phyloP scores from a whole-genome alignment of 2,888 invertebrate species.

The Amiota communis region DNA sequence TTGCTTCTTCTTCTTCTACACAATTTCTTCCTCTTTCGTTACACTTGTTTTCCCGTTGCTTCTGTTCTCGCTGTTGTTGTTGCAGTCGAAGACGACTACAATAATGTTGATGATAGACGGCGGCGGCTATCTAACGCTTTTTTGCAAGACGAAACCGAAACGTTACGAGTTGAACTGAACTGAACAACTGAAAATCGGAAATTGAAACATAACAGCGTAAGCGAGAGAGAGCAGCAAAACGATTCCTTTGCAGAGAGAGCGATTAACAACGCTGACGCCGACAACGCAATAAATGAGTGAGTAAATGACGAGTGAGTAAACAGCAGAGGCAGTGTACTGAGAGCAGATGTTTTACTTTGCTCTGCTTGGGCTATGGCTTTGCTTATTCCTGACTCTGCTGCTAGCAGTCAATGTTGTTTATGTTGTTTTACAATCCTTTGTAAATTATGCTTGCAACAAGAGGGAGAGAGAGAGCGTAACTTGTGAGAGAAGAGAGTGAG shows the following conservation, averaged over 20 bases:
- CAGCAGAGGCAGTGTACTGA: no score
- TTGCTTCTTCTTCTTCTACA: no score
- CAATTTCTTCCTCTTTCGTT: no score
- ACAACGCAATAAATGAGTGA: neutral
- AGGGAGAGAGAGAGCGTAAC: neutral
- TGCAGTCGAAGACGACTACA: no score
- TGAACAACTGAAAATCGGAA: no score
- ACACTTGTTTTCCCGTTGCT: no score
- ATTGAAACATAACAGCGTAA: neutral
- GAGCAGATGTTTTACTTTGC: neutral
- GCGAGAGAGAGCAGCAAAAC: neutral
- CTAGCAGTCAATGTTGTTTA: neutral
- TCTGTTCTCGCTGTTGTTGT: no score
- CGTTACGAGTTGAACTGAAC: no score
- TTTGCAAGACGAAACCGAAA: neutral
- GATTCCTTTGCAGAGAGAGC: slow-evolving; percentile 11
- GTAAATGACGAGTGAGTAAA: neutral
- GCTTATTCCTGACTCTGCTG: no score
- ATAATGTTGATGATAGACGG: neutral
- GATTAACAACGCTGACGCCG: neutral
- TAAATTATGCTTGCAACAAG: neutral
- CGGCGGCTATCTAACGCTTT: neutral
- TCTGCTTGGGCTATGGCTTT: no score
- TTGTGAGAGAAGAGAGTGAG: neutral
- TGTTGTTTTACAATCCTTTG: slow-evolving; percentile 9